Evolutionary conservation across 2,113 vertebrate species (phyloP).

Genomic region (Australoheros scitulus): DNA sequence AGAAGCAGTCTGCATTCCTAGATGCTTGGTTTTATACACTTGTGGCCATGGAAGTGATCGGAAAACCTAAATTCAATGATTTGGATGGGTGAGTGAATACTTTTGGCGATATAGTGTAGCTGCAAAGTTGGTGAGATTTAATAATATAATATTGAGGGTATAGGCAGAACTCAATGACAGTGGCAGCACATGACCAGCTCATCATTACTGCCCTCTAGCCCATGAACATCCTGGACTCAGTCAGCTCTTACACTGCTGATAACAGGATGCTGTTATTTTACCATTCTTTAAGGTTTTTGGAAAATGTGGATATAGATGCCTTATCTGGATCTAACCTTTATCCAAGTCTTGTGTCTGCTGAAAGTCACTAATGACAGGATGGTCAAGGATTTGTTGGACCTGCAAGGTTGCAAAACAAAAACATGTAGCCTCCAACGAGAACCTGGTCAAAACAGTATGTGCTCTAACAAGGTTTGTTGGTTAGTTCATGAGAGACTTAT

Average conservation of each 20-base stretch:
- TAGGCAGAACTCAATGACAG: conserved; percentile 5
- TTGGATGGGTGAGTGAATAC: too few relatives aligned
- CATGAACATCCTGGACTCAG: conserved; percentile 1
- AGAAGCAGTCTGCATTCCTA: too few relatives aligned
- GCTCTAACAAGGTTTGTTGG: conserved; percentile 53
- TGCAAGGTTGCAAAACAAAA: conserved; percentile 35
- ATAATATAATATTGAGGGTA: conserved; percentile 4
- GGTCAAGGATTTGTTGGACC: conserved; percentile 47
- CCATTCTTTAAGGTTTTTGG: not conserved
- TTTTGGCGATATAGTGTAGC: too few relatives aligned
- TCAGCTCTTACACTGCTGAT: not conserved
- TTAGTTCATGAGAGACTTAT: not conserved
- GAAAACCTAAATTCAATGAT: too few relatives aligned
- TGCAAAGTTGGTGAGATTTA: not conserved
- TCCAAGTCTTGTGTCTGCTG: not conserved
- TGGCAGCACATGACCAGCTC: conserved; percentile 20
- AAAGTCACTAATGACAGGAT: conserved; percentile 30
- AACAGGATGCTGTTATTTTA: not conserved
- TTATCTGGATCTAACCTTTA: not conserved
- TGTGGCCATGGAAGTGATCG: too few relatives aligned
- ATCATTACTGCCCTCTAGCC: conserved; percentile 9
- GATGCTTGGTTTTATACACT: too few relatives aligned
- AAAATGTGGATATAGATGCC: not conserved
- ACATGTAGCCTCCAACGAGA: conserved; percentile 15
- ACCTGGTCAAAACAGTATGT: conserved; percentile 7